A percentile compares a stretch with the other conserved stretches of the same genome.
Evolutionary conservation across 2,113 vertebrate genomes (phyloP).

Genomic region (Hipposideros armiger): DNA sequence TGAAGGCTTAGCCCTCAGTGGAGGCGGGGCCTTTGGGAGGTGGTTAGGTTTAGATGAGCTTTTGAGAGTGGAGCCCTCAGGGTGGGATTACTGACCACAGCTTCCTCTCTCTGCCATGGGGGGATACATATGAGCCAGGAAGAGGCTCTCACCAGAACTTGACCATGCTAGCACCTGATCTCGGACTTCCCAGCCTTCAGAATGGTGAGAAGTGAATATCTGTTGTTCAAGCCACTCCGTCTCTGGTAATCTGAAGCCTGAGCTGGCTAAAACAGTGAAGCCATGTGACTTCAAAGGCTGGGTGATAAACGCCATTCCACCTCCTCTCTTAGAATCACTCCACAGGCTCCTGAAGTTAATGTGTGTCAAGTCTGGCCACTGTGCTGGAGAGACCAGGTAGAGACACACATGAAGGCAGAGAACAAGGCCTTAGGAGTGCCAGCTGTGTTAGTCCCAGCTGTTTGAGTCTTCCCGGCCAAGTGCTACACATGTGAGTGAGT

Average conservation of each 20-base stretch:
- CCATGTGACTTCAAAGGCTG: not conserved
- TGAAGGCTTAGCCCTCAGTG: not conserved
- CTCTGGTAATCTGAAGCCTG: not conserved
- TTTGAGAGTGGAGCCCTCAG: not conserved
- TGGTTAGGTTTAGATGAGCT: not conserved
- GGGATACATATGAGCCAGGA: not conserved
- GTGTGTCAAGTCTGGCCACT: not conserved
- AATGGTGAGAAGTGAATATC: not conserved
- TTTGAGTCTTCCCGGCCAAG: not conserved
- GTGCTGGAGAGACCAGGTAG: not conserved
- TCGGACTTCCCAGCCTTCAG: not conserved
- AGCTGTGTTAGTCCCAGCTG: not conserved
- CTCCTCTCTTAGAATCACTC: not conserved
- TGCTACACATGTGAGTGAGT: not conserved
- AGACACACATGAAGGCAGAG: not conserved
- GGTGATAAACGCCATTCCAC: not conserved
- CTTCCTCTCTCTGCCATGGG: not conserved
- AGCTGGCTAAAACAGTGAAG: not conserved
- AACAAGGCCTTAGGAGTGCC: fast-evolving
- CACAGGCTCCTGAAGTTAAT: not conserved
- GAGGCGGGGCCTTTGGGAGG: not conserved
- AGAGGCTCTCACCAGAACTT: not conserved
- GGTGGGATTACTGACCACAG: not conserved
- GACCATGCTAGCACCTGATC: too few species aligned
- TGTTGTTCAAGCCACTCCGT: not conserved